phyloP scores from a whole-genome alignment of 2,113 vertebrate genomes.

The Microtus ochrogaster region DNA sequence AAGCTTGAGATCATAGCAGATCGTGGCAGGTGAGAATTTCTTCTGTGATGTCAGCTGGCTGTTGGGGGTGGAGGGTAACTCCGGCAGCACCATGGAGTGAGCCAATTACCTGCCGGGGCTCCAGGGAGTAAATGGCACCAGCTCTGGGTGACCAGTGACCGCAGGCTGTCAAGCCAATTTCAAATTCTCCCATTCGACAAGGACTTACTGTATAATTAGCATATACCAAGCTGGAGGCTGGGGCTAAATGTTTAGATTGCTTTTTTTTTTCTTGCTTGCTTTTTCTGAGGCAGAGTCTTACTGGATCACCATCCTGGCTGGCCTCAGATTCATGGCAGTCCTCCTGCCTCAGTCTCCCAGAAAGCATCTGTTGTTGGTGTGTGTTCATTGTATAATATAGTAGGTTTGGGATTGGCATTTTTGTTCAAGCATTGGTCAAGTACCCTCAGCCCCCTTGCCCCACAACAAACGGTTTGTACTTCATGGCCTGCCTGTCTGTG shows the following conservation, averaged over 20 bases:
- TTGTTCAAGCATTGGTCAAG: neutral
- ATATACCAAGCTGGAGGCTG: neutral
- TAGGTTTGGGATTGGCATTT: neutral
- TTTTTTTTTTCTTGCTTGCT: neutral
- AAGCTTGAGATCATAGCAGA: conserved; percentile 69
- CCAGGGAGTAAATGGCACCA: neutral
- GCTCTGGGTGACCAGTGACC: neutral
- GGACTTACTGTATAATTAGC: neutral
- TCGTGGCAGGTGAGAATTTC: conserved; percentile 63
- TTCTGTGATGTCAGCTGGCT: conserved; percentile 38
- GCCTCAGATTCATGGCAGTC: neutral
- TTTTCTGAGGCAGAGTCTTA: neutral
- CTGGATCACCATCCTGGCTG: neutral
- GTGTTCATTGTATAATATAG: neutral
- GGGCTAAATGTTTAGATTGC: neutral
- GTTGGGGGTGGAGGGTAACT: neutral
- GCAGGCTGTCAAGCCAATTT: neutral
- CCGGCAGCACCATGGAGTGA: neutral
- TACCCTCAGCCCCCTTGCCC: neutral
- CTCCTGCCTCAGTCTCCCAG: neutral
- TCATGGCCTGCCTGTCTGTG: neutral
- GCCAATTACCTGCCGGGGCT: neutral
- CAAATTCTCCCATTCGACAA: neutral
- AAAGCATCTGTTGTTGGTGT: neutral
- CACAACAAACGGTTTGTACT: neutral